Evolutionary conservation across 2,888 invertebrate species (phyloP).

Genomic region (Holacanthella duospinosa): DNA sequence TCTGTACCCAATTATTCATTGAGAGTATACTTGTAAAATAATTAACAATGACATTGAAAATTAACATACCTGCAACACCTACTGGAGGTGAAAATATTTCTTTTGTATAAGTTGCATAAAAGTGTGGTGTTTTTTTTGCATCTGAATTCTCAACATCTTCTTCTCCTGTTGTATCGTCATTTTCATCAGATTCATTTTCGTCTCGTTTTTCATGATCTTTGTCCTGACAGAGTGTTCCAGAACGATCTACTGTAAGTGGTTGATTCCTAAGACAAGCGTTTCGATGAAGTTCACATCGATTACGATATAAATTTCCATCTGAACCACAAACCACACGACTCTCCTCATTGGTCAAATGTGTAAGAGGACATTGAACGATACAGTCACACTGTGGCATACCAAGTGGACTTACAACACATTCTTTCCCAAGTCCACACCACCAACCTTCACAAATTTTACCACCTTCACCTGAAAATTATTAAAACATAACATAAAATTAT

Average conservation of each 20-base stretch:
- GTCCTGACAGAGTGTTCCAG: conserved; percentile 1
- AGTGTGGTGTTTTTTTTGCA: background rate
- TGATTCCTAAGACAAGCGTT: conserved; percentile 23
- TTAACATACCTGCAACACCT: too few species aligned
- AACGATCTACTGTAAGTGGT: conserved; percentile 22
- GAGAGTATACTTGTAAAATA: too few species aligned
- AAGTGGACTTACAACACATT: conserved; percentile 28
- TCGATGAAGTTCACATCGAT: conserved; percentile 31
- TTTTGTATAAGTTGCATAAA: background rate
- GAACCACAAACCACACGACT: conserved; percentile 28
- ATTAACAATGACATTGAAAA: too few species aligned
- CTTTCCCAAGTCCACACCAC: conserved; percentile 34
- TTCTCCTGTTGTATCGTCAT: background rate
- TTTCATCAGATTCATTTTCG: background rate
- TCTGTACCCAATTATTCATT: too few species aligned
- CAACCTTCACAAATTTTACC: conserved; percentile 23
- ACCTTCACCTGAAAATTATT: conserved; percentile 3
- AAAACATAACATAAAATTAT: too few species aligned
- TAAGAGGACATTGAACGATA: conserved; percentile 27
- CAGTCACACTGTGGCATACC: conserved; percentile 33
- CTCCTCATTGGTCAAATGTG: background rate
- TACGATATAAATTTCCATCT: conserved; percentile 25
- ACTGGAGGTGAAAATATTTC: background rate
- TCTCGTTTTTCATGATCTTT: background rate
- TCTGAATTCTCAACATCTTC: background rate